Evolutionary conservation across 2,888 invertebrate genomes (phyloP).

Genomic region (Monopis laevigella): DNA sequence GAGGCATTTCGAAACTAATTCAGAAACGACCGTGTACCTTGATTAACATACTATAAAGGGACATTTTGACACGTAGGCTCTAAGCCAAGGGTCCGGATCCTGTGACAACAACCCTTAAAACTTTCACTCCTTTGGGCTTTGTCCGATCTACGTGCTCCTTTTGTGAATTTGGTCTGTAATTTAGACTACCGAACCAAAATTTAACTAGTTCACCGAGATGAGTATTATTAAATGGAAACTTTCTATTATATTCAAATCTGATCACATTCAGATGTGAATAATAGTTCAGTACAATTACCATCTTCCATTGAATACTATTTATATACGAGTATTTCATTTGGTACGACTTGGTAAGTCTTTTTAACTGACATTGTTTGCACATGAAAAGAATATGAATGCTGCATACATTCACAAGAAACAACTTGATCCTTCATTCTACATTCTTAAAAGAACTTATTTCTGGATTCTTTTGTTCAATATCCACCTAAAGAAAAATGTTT

Average conservation of each 20-base stretch:
- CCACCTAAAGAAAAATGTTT: slow-evolving; percentile 2
- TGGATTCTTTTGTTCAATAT: slow-evolving; percentile 9
- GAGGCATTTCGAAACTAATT: slow-evolving; percentile 23
- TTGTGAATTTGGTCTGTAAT: slow-evolving; percentile 23
- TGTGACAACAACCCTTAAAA: slow-evolving; percentile 17
- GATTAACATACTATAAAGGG: slow-evolving; percentile 26
- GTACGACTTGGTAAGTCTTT: no score
- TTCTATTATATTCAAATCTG: slow-evolving; percentile 3
- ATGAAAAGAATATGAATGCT: not conserved
- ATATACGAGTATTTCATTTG: no score
- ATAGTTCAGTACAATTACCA: no score
- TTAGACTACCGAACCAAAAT: slow-evolving; percentile 7
- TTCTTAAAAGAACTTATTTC: slow-evolving; percentile 6
- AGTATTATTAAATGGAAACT: slow-evolving; percentile 7
- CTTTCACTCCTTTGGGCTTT: slow-evolving; percentile 17
- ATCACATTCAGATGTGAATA: not conserved
- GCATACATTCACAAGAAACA: slow-evolving; percentile 6
- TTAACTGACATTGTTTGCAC: no score
- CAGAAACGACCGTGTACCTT: slow-evolving; percentile 21
- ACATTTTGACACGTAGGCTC: slow-evolving; percentile 16
- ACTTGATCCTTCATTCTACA: slow-evolving; percentile 7
- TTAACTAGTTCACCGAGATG: slow-evolving; percentile 7
- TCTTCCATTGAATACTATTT: no score
- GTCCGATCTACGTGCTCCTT: slow-evolving; percentile 18
- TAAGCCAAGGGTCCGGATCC: slow-evolving; percentile 14